phyloP scores from a whole-genome alignment of 2,888 invertebrate genomes.

The Platycnemis pennipes region DNA sequence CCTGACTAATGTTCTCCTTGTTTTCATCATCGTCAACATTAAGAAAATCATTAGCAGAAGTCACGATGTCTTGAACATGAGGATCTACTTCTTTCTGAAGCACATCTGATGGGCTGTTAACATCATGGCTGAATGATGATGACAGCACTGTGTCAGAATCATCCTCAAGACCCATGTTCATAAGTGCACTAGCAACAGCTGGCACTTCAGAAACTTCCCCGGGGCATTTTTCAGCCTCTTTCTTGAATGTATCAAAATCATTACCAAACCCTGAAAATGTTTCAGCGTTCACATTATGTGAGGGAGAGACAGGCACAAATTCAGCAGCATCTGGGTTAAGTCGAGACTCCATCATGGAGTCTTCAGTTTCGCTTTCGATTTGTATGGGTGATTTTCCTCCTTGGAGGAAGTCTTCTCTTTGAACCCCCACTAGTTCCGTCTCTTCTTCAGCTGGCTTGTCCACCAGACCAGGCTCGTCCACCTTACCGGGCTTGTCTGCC shows the following conservation, averaged over 20 bases:
- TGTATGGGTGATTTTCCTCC: not conserved
- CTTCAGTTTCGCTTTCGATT: constrained; percentile 73
- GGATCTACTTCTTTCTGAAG: not conserved
- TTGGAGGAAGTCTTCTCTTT: not conserved
- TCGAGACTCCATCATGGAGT: constrained; percentile 87
- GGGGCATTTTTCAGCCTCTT: constrained; percentile 67
- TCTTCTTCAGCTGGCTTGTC: not conserved
- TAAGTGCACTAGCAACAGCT: not conserved
- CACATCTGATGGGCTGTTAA: not conserved
- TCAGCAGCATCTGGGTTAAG: constrained; percentile 93
- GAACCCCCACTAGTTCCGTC: not conserved
- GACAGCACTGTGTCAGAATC: constrained; percentile 60
- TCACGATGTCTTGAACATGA: not conserved
- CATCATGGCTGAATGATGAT: constrained; percentile 53
- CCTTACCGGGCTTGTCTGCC: not conserved
- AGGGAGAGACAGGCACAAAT: constrained; percentile 87
- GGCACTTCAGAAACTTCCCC: constrained; percentile 57
- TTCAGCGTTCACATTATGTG: constrained; percentile 80
- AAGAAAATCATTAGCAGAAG: not conserved
- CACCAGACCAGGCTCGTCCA: not conserved
- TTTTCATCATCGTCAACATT: not conserved
- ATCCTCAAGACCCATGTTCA: not conserved
- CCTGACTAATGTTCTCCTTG: constrained; percentile 39
- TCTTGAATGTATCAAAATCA: constrained; percentile 57
- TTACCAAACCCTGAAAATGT: constrained; percentile 74